Evolutionary conservation across 2,888 invertebrate genomes (phyloP).

Genomic region (Asteroscopus sphinx): DNA sequence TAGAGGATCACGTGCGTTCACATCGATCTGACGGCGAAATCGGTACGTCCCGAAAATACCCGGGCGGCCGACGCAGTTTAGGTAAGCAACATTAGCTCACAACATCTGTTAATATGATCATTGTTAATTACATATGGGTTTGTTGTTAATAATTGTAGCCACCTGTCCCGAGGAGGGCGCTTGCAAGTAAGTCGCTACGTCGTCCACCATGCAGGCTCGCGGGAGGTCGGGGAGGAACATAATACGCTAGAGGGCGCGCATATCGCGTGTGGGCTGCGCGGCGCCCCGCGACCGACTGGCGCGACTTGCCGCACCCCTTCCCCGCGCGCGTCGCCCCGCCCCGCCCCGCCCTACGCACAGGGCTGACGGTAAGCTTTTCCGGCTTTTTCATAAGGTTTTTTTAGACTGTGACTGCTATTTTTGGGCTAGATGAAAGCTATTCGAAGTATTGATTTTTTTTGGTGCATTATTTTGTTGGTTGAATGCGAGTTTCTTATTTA

Average conservation of each 20-base stretch:
- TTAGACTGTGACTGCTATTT: constrained; percentile 39
- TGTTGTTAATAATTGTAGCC: constrained; percentile 90
- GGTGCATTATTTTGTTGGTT: constrained; percentile 24
- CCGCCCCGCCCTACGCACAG: constrained; percentile 71
- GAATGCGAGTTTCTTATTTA: not conserved
- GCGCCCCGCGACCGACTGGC: constrained; percentile 88
- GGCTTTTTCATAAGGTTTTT: constrained; percentile 53
- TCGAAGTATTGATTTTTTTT: constrained; percentile 42
- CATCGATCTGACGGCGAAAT: constrained; percentile 78
- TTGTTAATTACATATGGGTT: constrained; percentile 90
- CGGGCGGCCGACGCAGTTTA: constrained; percentile 85
- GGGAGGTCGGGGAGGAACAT: constrained; percentile 98
- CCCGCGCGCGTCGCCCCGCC: constrained; percentile 56
- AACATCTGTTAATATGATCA: constrained; percentile 90
- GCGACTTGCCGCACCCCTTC: constrained; percentile 60
- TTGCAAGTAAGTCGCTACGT: constrained; percentile 98
- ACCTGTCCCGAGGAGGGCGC: constrained; percentile 99
- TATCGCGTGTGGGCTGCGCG: constrained; percentile 86
- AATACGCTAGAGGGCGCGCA: constrained; percentile 87
- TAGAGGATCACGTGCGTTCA: constrained; percentile 75
- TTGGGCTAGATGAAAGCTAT: constrained; percentile 49
- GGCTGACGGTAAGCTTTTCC: constrained; percentile 79
- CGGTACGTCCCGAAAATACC: constrained; percentile 86
- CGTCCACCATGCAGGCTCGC: constrained; percentile 98
- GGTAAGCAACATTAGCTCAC: constrained; percentile 89